phyloP scores from a whole-genome alignment of 2,797 vertebrate species.

The Oryzias dopingdopingensis region DNA sequence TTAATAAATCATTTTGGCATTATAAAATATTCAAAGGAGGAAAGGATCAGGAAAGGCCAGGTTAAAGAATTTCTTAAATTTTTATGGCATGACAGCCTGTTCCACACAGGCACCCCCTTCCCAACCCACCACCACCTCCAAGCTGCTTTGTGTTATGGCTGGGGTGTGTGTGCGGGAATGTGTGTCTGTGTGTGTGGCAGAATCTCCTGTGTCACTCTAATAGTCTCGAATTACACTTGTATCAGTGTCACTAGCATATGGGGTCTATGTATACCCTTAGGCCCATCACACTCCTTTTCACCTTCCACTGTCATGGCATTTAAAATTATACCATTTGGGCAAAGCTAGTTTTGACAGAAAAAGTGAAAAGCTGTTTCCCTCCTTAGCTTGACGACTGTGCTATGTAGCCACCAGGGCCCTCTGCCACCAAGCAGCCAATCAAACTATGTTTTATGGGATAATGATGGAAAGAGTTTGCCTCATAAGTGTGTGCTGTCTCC shows the following conservation, averaged over 20 bases:
- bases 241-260: constrained; percentile 93
- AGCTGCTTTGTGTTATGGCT: constrained; percentile 83
- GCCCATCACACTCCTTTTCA: constrained; percentile 83
- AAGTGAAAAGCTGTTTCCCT: constrained; percentile 79
- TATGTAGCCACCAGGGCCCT: constrained; percentile 81
- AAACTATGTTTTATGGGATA: constrained; percentile 82
- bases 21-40: constrained; percentile 87
- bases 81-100: constrained; percentile 91
- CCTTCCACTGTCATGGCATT: constrained; percentile 91
- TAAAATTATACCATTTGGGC: constrained; percentile 94
- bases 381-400: constrained; percentile 79
- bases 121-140: constrained; percentile 48
- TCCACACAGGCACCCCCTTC: constrained; percentile 68
- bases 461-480: constrained; percentile 81
- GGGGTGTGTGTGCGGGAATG: constrained; percentile 22
- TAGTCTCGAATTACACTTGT: constrained; percentile 98
- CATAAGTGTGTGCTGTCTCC: constrained; percentile 47
- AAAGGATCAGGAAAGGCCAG: constrained; percentile 84
- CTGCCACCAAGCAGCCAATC: constrained; percentile 83
- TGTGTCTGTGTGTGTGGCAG: constrained; percentile 39
- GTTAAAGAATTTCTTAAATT: constrained; percentile 96
- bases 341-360: constrained; percentile 89
- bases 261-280: constrained; percentile 95
- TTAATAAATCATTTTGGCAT: constrained; percentile 89
- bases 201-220: constrained; percentile 93